These are phyloP conservation scores for Oriolus oriolus DNA, from an alignment of 2,113 vertebrate species.

Conservation along the genomic window DNA sequence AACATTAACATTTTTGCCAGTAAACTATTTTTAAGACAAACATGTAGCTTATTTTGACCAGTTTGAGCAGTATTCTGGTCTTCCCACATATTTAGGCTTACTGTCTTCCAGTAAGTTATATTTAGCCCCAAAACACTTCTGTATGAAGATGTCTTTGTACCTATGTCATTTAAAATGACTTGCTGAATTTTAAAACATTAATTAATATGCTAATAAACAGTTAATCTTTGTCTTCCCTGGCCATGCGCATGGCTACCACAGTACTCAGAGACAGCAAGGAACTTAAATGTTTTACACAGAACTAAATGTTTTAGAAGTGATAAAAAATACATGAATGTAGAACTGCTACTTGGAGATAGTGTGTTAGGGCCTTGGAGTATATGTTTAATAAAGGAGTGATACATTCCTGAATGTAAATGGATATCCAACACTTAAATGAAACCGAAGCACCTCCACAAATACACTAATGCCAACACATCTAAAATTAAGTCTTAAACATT, in stretches of 20 bases:
- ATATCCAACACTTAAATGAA: not conserved
- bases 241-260: not conserved
- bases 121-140: constrained; percentile 50
- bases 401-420: not conserved
- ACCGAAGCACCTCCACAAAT: not conserved
- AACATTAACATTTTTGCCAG: not conserved
- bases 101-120: constrained; percentile 23
- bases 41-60: not conserved
- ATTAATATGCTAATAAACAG: constrained; percentile 62
- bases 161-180: constrained; percentile 44
- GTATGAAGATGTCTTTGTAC: not conserved
- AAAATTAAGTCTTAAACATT: not conserved
- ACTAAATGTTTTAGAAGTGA: constrained; percentile 17
- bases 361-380: not conserved
- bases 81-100: constrained; percentile 36
- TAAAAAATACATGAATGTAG: constrained; percentile 4
- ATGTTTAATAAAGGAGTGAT: not conserved
- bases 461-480: not conserved
- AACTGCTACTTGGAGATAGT: not conserved
- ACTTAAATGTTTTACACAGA: not conserved
- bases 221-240: not conserved
- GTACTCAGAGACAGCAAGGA: not conserved
- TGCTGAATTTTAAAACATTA: constrained; percentile 66
- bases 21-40: not conserved
- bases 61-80: constrained; percentile 27